Base-by-base conservation (phyloP, 2,888 invertebrate genomes). In the Spodoptera picta region DNA sequence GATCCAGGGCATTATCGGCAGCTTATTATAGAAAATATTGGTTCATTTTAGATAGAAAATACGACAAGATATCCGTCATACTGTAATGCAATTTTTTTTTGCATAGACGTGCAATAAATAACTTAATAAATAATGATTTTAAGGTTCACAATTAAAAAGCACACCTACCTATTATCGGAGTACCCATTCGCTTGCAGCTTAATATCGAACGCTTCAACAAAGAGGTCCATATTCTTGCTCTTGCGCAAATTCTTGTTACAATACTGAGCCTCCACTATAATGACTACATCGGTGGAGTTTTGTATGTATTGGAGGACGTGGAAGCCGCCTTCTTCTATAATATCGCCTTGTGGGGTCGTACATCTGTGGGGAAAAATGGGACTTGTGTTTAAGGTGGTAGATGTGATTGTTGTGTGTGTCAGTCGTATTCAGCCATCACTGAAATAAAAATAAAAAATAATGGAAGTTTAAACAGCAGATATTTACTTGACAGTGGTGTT, bases 221-320 rank as follows among this genome's bases (percentile, higher is more conserved):
- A 93, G 4, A 95, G 91, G 81, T 97, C 97, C 55, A 98, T 95
- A 78, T 96, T 97, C 81, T 96, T 96, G 58, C 93, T 95, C 62
- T 94, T 95, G 44, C 95, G 95, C 1, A 98, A 87, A 75, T 97
- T 96, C 70, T 94, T 94, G 91, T 98, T 99, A 88, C 99, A 99
- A 5, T 95, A 92, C 77, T 97, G 97, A 1, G 98, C 98, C 84
- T 99, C 98, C 0, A 99, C 95, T 57, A 99, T 96, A 88, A 99
- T 98, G 57, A 99, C 97, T 0, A 98, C 95, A 90, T 99, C 99
- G 3, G 97, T 97, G 4, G 97, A 97, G 70, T 92, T 95, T 0
- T 96, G 96, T 6, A 97, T 93, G 43, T 95, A 95, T 50, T 95
- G 92, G n/a, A 98, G 88, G 58, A 95, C 95, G 56, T 96, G 93